These are phyloP conservation scores for Jordanella pulchra DNA, from an alignment of 2,797 vertebrate species.

Conservation along the genomic window DNA sequence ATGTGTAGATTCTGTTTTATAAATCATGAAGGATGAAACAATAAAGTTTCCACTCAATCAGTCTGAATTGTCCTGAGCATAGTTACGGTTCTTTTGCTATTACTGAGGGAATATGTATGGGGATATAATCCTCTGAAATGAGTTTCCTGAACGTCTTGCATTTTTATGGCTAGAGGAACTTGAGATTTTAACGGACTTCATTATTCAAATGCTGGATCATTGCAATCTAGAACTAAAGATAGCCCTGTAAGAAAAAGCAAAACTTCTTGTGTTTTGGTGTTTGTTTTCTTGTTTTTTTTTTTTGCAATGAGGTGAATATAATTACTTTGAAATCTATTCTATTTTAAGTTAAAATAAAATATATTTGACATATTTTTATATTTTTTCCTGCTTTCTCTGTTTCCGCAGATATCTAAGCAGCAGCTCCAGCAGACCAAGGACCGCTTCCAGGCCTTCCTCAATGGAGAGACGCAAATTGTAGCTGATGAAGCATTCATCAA, in stretches of 20 bases:
- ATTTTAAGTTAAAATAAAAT: constrained; percentile 8
- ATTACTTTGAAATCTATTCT: neutral
- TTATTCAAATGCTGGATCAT: constrained; percentile 22
- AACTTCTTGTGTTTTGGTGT: constrained; percentile 13
- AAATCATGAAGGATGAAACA: constrained; percentile 6
- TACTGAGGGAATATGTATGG: constrained; percentile 25
- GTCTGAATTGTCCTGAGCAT: constrained; percentile 9
- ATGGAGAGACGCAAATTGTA: constrained; percentile 98
- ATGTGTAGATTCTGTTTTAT: constrained; percentile 4
- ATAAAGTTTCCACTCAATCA: constrained; percentile 20
- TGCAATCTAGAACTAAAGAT: constrained; percentile 14
- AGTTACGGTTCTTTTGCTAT: constrained; percentile 10
- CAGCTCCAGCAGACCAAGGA: constrained; percentile 98
- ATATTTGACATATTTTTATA: constrained; percentile 24
- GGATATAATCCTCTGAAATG: constrained; percentile 17
- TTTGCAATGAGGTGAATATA: neutral
- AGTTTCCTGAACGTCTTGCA: constrained; percentile 10
- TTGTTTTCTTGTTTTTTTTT: constrained; percentile 9
- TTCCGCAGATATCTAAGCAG: constrained; percentile 94
- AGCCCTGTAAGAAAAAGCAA: constrained; percentile 18
- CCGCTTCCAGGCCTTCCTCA: constrained; percentile 98
- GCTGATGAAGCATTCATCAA: constrained; percentile 99
- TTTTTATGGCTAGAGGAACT: constrained; percentile 2
- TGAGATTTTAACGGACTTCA: constrained; percentile 14
- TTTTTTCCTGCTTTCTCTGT: constrained; percentile 28